A percentile compares a stretch with the other conserved stretches of the same genome.
Evolutionary conservation across 2,113 vertebrate species (phyloP).

Genomic region (Sander lucioperca): DNA sequence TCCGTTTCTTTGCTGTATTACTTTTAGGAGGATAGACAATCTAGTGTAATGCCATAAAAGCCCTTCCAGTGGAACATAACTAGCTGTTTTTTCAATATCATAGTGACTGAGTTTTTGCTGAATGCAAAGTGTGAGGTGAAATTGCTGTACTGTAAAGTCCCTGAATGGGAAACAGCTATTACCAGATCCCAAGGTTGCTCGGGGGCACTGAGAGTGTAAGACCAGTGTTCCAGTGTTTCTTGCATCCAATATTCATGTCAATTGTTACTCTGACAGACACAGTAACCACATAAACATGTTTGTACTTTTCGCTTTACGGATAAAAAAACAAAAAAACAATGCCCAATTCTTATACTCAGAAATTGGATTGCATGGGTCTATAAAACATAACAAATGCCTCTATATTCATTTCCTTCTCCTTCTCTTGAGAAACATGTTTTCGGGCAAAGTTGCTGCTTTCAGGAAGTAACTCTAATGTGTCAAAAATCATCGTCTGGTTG

Average conservation of each 20-base stretch:
- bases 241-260: conserved; percentile 28
- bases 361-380: background rate
- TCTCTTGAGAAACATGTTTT: background rate
- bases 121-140: conserved; percentile 13
- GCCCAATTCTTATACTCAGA: background rate
- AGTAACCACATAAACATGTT: conserved; percentile 5
- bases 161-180: conserved; percentile 19
- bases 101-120: background rate
- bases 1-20: background rate
- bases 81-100: conserved; percentile 11
- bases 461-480: background rate
- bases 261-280: background rate
- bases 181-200: conserved; percentile 35
- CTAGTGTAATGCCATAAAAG: background rate
- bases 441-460: background rate
- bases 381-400: background rate
- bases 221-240: too few relatives aligned
- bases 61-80: background rate
- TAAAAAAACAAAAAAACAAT: background rate
- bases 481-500: background rate
- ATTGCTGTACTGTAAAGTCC: conserved; percentile 6
- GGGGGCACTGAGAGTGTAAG: conserved; percentile 2
- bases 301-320: background rate
- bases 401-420: background rate
- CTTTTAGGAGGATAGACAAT: background rate